phyloP scores from a whole-genome alignment of 2,113 vertebrate species.

The Chiloscyllium plagiosum region DNA sequence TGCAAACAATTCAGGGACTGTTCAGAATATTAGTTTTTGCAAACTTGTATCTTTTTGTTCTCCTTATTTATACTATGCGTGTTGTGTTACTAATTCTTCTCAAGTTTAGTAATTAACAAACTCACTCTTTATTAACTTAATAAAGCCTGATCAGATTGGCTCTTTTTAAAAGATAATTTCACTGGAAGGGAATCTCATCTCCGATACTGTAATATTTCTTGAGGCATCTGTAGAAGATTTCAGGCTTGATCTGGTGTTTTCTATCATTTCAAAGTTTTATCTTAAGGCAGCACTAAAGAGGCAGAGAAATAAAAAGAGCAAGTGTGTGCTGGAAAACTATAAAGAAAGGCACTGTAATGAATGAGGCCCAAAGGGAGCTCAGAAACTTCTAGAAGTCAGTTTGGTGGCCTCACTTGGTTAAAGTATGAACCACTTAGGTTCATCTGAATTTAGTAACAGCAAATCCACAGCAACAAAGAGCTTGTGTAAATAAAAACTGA shows the following conservation, averaged over 20 bases:
- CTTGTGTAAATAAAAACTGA: no score
- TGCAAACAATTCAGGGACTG: no score
- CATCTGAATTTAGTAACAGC: no score
- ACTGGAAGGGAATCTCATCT: not conserved
- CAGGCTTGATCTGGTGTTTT: not conserved
- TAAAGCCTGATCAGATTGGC: no score
- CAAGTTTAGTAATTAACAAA: no score
- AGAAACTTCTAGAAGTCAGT: not conserved
- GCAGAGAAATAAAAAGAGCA: not conserved
- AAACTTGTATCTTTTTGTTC: no score
- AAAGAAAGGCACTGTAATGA: not conserved
- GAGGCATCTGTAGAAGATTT: not conserved
- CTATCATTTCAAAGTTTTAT: not conserved
- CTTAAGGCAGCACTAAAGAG: not conserved
- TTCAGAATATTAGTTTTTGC: no score
- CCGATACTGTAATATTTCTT: not conserved
- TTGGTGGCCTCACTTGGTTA: no score
- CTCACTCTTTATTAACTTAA: no score
- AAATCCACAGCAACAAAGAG: not conserved
- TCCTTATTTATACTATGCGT: no score
- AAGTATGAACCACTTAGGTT: no score
- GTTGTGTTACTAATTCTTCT: no score
- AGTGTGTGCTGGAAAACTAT: not conserved
- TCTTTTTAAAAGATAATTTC: not conserved
- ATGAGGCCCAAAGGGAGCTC: not conserved